Conservation (phyloP, 2,888 invertebrate species). For the Odontocolon sp. region DNA sequence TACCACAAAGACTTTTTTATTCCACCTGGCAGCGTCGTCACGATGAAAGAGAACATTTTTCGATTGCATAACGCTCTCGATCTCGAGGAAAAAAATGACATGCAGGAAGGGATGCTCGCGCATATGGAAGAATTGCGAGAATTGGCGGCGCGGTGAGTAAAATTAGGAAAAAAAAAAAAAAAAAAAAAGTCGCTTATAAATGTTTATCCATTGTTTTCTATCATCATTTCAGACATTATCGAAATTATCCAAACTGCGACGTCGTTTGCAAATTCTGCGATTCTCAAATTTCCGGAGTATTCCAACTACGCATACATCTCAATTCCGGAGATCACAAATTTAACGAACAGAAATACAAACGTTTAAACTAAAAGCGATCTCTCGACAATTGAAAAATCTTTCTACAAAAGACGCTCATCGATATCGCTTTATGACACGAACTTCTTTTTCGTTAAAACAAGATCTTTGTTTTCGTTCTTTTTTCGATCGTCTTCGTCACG, state of each 20-base stretch:
- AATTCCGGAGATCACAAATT: slow-evolving; percentile 81
- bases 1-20: slow-evolving; percentile 76
- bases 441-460: too few species aligned
- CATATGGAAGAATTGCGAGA: slow-evolving; percentile 81
- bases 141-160: slow-evolving; percentile 79
- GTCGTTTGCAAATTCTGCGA: slow-evolving; percentile 82
- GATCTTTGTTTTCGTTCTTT: too few species aligned
- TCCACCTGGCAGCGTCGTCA: slow-evolving; percentile 72
- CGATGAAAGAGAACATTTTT: slow-evolving; percentile 70
- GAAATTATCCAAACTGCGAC: slow-evolving; percentile 63
- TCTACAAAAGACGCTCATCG: background rate
- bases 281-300: slow-evolving; percentile 78
- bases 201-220: background rate
- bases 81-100: slow-evolving; percentile 77
- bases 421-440: background rate
- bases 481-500: too few species aligned
- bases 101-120: slow-evolving; percentile 74
- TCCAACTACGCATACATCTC: slow-evolving; percentile 82
- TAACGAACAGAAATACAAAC: slow-evolving; percentile 79
- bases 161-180: slow-evolving; percentile 47
- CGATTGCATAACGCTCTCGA: slow-evolving; percentile 82
- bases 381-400: too few species aligned
- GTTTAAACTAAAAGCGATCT: background rate
- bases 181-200: background rate
- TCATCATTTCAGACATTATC: slow-evolving; percentile 46